Evolutionary conservation across 1,140 invertebrate genomes (phyloP), one percentile per base, ranked within the genome.

Genomic region (Pseudomyrmex flavicornis): DNA sequence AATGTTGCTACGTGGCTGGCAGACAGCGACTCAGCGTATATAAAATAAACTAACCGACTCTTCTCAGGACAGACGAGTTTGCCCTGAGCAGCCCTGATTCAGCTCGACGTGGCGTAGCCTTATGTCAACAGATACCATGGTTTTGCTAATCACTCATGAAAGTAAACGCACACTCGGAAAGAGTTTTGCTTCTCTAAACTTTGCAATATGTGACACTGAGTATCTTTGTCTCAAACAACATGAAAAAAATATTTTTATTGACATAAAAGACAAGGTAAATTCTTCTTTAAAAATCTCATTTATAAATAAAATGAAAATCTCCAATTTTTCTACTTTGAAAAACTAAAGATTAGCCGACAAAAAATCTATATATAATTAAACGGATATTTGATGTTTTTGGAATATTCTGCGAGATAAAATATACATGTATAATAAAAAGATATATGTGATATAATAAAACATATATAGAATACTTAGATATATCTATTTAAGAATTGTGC

Each of bases 1-100:
- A 94, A 93, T 93, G 93, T 90, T 85, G 89, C 91, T 93, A 93
- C 91, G 93, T 93, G 93, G 93, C 90, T 89, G 87, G 77, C 88
- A 72, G 74, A 72, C 61, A 91, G 86, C 92, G 90, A 94, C 91
- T 94, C 93, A 94, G 93, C 93, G 93, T 93, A 94, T 94, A 94
- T 93, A 93, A 93, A 93, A 93, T 89, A 92, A 92, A 92, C 92
- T 91, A 88, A 90, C 89, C 90, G 87, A 91, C 90, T 92, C 90
- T 86, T 90, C 89, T 88, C 86, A 82, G 85, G 88, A 92, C 88
- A 76, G 90, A 92, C 91, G 91, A 93, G 92, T 91, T 92, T 92
- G 88, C 92, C 88, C 90, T 86, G 87, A 90, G 86, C 83, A 91
- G 90, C 26, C 85, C 92, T 91, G 89, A 90, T 92, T 93, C 92